These are phyloP conservation scores for Stichodactyla helianthus DNA, from an alignment of 64 coral and sea anemone genomes.

Conservation along the genomic window DNA sequence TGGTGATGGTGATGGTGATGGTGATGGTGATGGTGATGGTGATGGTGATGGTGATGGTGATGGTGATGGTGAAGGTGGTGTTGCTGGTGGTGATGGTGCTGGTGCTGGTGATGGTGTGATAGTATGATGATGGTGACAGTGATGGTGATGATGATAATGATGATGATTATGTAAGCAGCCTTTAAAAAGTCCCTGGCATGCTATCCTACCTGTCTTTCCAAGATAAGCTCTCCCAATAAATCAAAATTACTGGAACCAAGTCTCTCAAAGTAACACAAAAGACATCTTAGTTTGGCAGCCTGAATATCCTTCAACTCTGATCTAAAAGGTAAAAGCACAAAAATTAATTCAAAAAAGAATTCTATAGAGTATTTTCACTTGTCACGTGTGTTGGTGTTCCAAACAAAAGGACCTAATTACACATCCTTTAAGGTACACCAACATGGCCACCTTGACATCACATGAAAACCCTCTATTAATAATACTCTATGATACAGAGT, in stretches of 20 bases:
- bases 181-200: not conserved
- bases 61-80: no score
- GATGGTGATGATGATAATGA: not conserved
- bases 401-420: no score
- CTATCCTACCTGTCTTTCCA: conserved; percentile 44
- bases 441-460: no score
- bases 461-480: not conserved
- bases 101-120: not conserved
- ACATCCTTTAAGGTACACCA: no score
- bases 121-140: not conserved
- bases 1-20: no score
- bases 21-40: no score
- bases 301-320: conserved; percentile 41
- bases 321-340: conserved; percentile 15
- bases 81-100: not conserved
- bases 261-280: conserved; percentile 78
- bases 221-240: conserved; percentile 48
- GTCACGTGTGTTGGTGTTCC: no score
- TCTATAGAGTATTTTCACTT: not conserved
- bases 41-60: no score
- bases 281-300: conserved; percentile 59
- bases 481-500: not conserved
- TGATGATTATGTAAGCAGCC: not conserved
- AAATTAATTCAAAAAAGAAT: not conserved
- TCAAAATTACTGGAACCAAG: conserved; percentile 41